Percentiles rank a stretch among this genome's conserved stretches.
phyloP scores from a whole-genome alignment of 2,113 vertebrate species.

The Zosterops lateralis region DNA sequence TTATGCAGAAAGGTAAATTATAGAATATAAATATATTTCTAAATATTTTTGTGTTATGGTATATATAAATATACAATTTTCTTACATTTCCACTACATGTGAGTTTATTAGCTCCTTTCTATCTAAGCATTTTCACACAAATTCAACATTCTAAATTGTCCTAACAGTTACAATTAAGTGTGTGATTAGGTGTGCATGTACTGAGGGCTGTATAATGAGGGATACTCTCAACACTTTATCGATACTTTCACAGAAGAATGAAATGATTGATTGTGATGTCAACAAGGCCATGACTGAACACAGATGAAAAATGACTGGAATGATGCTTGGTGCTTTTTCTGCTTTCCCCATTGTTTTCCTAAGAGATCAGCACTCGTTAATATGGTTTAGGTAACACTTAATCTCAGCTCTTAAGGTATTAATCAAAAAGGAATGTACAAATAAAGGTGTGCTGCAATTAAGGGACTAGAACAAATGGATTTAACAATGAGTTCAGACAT shows the following conservation, averaged over 20 bases:
- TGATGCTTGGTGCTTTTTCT: background rate
- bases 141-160: background rate
- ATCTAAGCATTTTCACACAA: background rate
- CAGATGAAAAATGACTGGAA: background rate
- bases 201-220: background rate
- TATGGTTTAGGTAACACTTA: background rate
- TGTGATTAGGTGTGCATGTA: background rate
- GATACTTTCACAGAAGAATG: background rate
- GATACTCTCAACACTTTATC: background rate
- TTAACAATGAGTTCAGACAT: background rate
- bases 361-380: background rate
- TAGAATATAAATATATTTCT: background rate
- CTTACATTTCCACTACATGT: background rate
- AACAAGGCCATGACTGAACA: background rate
- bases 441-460: background rate
- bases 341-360: background rate
- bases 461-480: background rate
- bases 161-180: background rate
- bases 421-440: background rate
- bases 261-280: constrained; percentile 1
- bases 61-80: background rate
- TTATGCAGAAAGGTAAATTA: background rate
- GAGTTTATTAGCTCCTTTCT: background rate
- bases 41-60: background rate
- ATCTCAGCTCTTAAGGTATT: background rate